These are phyloP conservation scores for Stomatorhinus walkeri DNA, from an alignment of 2,797 vertebrate species.

Conservation along the genomic window DNA sequence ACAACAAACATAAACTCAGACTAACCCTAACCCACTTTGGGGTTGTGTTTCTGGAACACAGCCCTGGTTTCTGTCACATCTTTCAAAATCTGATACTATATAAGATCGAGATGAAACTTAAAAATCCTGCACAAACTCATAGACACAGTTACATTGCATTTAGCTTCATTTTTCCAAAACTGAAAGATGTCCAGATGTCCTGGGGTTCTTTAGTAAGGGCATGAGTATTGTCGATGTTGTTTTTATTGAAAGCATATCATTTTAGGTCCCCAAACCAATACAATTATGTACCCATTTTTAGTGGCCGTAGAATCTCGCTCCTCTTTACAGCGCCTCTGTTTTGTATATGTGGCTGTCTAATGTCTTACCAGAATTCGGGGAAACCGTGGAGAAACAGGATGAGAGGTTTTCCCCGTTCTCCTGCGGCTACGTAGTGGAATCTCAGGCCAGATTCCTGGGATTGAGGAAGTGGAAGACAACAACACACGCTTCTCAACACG, in stretches of 20 bases:
- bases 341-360: background rate
- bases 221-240: background rate
- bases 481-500: background rate
- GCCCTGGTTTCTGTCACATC: background rate
- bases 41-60: background rate
- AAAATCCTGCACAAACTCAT: background rate
- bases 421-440: conserved; percentile 96
- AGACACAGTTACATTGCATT: background rate
- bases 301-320: background rate
- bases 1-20: background rate
- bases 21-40: background rate
- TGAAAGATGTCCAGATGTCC: background rate
- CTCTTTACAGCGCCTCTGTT: background rate
- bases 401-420: conserved; percentile 92
- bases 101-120: background rate
- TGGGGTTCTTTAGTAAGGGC: background rate
- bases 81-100: background rate
- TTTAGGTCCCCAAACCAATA: background rate
- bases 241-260: background rate
- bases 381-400: conserved; percentile 96
- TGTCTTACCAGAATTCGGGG: conserved; percentile 94
- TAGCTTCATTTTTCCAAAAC: background rate
- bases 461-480: background rate
- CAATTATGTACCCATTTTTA: background rate
- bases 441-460: conserved; percentile 87